A percentile compares a stretch with the other conserved stretches of the same genome.
Evolutionary conservation across 2,797 vertebrate genomes (phyloP).

Genomic region (Oreochromis grahami): DNA sequence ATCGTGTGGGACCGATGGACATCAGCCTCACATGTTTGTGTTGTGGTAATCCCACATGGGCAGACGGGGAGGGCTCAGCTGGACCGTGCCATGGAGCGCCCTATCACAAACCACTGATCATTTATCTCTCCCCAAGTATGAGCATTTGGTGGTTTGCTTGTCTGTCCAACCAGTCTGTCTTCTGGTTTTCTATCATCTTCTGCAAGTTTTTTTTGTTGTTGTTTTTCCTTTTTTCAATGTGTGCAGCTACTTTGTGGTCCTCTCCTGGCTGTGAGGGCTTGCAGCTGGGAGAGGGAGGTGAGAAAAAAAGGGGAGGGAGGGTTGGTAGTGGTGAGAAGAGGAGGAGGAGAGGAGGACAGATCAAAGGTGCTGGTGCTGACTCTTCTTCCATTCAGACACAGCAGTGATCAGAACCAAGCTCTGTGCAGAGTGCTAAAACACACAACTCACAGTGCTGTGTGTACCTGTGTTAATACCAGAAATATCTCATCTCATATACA

Average conservation of each 20-base stretch:
- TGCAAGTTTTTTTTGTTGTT: neutral
- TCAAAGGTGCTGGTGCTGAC: slow-evolving; percentile 33
- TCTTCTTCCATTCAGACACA: slow-evolving; percentile 26
- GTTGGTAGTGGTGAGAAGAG: neutral
- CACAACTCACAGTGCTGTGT: neutral
- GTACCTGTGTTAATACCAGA: neutral
- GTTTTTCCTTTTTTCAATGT: neutral
- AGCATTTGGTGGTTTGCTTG: neutral
- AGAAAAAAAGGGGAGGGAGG: neutral
- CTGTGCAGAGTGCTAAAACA: neutral
- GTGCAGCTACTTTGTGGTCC: slow-evolving; percentile 38
- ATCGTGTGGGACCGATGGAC: slow-evolving; percentile 44
- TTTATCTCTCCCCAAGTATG: neutral
- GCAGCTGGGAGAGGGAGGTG: slow-evolving; percentile 52
- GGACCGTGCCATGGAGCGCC: slow-evolving; percentile 3
- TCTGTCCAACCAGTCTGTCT: neutral
- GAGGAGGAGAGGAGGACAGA: neutral
- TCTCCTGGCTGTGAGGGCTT: slow-evolving; percentile 40
- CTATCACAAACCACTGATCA: slow-evolving; percentile 10
- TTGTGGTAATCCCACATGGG: slow-evolving; percentile 46
- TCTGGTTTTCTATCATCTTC: neutral
- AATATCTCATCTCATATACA: neutral
- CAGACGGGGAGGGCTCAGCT: neutral
- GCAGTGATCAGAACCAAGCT: slow-evolving; percentile 25
- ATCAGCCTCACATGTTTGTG: slow-evolving; percentile 60